Percentiles rank a stretch among this genome's conserved stretches.
Conservation (phyloP, 2,888 invertebrate genomes). For the Sesamia inferens region DNA sequence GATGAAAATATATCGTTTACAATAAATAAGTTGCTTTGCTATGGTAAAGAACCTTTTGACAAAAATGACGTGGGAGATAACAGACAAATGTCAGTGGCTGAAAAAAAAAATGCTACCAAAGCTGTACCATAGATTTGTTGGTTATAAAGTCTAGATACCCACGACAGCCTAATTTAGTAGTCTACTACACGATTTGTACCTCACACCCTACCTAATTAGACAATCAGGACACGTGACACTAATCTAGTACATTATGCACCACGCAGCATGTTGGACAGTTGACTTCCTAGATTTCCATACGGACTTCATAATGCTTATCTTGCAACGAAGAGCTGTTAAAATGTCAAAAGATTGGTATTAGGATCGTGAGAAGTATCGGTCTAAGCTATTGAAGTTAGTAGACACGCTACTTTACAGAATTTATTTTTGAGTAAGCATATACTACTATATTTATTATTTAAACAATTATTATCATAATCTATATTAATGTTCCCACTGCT, state of each 20-base stretch:
- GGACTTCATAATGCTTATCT: slow-evolving; percentile 25
- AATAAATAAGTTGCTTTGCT: not conserved
- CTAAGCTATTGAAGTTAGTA: not conserved
- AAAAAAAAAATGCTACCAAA: not conserved
- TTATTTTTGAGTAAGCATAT: not conserved
- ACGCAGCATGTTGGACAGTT: slow-evolving; percentile 15
- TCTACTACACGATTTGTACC: slow-evolving; percentile 19
- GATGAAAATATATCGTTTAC: not conserved
- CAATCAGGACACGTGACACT: slow-evolving; percentile 36
- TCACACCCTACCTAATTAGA: slow-evolving; percentile 35
- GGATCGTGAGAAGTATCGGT: not conserved
- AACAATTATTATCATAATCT: not conserved
- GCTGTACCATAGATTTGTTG: not conserved
- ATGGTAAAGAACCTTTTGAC: not conserved
- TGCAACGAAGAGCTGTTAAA: not conserved
- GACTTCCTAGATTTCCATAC: slow-evolving; percentile 36
- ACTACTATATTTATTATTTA: not conserved
- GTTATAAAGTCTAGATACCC: not conserved
- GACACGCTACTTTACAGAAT: not conserved
- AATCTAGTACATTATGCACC: slow-evolving; percentile 44
- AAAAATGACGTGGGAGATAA: not conserved
- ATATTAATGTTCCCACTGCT: not conserved
- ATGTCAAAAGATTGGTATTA: not conserved
- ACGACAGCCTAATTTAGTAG: slow-evolving; percentile 16
- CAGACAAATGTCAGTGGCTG: slow-evolving; percentile 3